Evolutionary conservation across 2,113 vertebrate species (phyloP), one percentile per base, ranked within the genome.

Genomic region (Poeciliopsis retropinna): DNA sequence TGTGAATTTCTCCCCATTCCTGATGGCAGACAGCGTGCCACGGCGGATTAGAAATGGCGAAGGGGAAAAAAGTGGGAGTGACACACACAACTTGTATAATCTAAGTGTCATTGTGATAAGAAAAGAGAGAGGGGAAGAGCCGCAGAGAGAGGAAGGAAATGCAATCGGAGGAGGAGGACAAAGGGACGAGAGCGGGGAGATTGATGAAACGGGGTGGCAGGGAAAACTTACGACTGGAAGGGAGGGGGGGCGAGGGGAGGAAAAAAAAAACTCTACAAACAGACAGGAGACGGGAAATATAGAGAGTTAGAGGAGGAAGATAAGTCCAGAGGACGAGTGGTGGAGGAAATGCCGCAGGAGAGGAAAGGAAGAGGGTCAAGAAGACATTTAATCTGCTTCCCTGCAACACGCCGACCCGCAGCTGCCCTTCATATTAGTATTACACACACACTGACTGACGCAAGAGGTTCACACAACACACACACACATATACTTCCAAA

Each of bases 1-100:
- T 54, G 72, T 70, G 72, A 64, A 72, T 70, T 69, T 78, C 54
- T 1, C 5, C 31, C 22, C 28, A 14, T 17, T 54, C 79, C 73
- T 61, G n/a, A 77, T 25, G 54, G 28, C 78, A 70, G 31, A 27
- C 75, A 41, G 44, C 3, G 11, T 70, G 80, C 76, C 75, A 66
- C 41, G 44, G 79, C 78, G 84, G 82, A 87, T 89, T 82, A 81
- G 79, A 73, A 67, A 73, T 57, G 73, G 85, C 27, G 67, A 89
- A 67, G 80, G 57, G 72, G 76, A 81, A 81, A 76, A 77, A 80
- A 85, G 62, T 64, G 75, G 76, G 81, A 70, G 39, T 41, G 13
- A 62, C 39, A n/a, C 67, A 60, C 67, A 78, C 60, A 76, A 74
- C 79, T 72, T 69, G 76, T 65, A 71, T 80, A 64, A 84, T 87